A percentile compares a stretch with the other conserved stretches of the same genome.
Conservation (phyloP, 1,140 invertebrate species). For the Luehdorfia chinensis region DNA sequence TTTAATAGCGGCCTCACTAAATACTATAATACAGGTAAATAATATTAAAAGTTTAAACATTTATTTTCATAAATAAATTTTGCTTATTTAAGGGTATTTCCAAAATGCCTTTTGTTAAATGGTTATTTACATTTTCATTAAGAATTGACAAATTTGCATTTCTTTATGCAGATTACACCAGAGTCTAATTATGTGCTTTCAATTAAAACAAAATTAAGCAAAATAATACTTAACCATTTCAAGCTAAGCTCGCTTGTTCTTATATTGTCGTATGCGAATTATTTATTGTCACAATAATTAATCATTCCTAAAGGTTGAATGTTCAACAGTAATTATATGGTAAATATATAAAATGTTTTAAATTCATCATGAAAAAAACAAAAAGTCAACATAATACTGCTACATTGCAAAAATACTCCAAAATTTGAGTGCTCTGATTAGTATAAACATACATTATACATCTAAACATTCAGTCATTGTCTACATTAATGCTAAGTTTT, state of each 20-base stretch:
- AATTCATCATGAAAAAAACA: constrained; percentile 28
- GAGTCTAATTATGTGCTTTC: constrained; percentile 8
- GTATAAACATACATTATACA: constrained; percentile 31
- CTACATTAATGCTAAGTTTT: constrained; percentile 49
- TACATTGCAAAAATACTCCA: constrained; percentile 41
- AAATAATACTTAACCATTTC: constrained; percentile 21
- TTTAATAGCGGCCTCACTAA: no score
- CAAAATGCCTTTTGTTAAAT: background rate
- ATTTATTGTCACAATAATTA: constrained; percentile 70
- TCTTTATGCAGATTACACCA: constrained; percentile 10
- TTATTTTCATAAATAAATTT: no score
- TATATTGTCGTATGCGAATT: constrained; percentile 61
- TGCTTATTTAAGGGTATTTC: constrained; percentile 1
- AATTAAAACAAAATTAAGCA: constrained; percentile 21
- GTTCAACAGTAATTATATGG: constrained; percentile 24
- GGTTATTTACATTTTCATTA: background rate
- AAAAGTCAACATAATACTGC: constrained; percentile 40
- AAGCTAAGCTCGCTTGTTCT: constrained; percentile 60
- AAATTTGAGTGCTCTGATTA: constrained; percentile 30
- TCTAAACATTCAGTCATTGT: constrained; percentile 66
- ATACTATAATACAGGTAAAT: no score
- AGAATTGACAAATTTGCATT: constrained; percentile 23
- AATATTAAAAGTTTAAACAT: background rate
- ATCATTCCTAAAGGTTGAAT: constrained; percentile 37
- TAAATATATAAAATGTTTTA: constrained; percentile 25